phyloP scores from a whole-genome alignment of 2,113 vertebrate genomes.

The Symphodus melops region DNA sequence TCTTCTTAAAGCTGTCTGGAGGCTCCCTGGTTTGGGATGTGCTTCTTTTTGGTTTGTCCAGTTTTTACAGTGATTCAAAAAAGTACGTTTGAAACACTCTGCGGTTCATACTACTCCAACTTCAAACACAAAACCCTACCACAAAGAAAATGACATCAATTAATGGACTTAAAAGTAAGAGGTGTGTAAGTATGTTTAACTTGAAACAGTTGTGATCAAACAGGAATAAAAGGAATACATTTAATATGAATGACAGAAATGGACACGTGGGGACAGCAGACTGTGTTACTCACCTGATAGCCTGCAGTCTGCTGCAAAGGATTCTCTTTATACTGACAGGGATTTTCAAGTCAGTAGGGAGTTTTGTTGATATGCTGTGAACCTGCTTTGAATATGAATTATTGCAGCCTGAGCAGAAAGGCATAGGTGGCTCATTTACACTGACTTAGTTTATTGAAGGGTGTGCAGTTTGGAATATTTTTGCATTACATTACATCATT shows the following conservation, averaged over 20 bases:
- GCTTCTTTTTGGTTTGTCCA: conserved; percentile 30
- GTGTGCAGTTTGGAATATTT: conserved; percentile 45
- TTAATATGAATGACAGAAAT: conserved; percentile 22
- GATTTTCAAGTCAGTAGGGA: conserved; percentile 71
- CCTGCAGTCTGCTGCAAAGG: conserved; percentile 33
- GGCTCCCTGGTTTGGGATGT: not conserved
- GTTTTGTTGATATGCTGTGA: conserved; percentile 62
- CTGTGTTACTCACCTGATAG: conserved; percentile 37
- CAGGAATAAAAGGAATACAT: conserved; percentile 9
- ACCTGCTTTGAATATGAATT: conserved; percentile 75
- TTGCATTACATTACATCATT: conserved; percentile 34
- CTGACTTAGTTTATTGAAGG: conserved; percentile 36
- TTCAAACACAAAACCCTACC: no score
- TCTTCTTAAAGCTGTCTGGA: conserved; percentile 17
- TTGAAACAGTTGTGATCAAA: not conserved
- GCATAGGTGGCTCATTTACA: conserved; percentile 36
- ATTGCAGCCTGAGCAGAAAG: conserved; percentile 45
- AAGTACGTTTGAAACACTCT: not conserved
- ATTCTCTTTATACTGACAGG: conserved; percentile 64
- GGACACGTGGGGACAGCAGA: conserved; percentile 14
- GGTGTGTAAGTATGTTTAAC: not conserved
- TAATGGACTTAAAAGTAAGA: not conserved
- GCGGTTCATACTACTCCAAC: not conserved
- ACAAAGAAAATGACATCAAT: no score
- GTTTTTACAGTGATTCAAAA: conserved; percentile 20